Evolutionary conservation across 1,140 invertebrate species (phyloP), one percentile per base, ranked within the genome.

Genomic region (Macrobrachium nipponense): DNA sequence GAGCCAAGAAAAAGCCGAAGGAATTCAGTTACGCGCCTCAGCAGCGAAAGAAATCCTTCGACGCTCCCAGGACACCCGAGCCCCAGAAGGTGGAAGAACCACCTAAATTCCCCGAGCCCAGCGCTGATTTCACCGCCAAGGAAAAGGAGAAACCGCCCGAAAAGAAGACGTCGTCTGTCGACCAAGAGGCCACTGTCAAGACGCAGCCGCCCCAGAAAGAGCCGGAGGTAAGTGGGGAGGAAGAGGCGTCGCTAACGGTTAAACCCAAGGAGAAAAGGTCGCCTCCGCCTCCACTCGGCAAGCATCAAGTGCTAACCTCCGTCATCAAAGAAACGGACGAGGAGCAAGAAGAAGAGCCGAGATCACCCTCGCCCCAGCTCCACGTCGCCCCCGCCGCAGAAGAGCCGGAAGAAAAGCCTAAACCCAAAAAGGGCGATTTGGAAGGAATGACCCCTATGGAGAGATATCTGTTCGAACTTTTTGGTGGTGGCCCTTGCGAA

Each of bases 151-250:
- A 78, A 59, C n/a, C 68, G 44, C 76, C 61, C 44, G 83, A 85
- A 70, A 88, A 78, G 59, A 88, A 88, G 81, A 86, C 75, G 23
- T 86, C 83, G 2, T 82, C 73, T 8, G 83, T 86, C n/a, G 87
- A 82, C 59, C 80, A 60, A 58, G 80, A 82, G 18, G 87, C 79
- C 17, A 86, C 79, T 14, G n/a, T 86, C 44, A 86, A 84, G 80
- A 83, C 78, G 11, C 59, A 76, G 23, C 64, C 27, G 20, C 87
- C 87, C 2, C 92, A 92, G 89, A 92, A 64, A 10, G 92, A 92
- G 82, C 76, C 73, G 14, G 89, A 90, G n/a, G 92, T 81, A 78
- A 85, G 80, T 82, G 87, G 86, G 43, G 84, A 88, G 43, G 84
- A 81, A 72, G 79, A 68, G 23, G 18, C 58, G 68, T 60, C 75